These are phyloP conservation scores for Anodontia alba DNA, from an alignment of 2,888 invertebrate species.

Conservation along the genomic window DNA sequence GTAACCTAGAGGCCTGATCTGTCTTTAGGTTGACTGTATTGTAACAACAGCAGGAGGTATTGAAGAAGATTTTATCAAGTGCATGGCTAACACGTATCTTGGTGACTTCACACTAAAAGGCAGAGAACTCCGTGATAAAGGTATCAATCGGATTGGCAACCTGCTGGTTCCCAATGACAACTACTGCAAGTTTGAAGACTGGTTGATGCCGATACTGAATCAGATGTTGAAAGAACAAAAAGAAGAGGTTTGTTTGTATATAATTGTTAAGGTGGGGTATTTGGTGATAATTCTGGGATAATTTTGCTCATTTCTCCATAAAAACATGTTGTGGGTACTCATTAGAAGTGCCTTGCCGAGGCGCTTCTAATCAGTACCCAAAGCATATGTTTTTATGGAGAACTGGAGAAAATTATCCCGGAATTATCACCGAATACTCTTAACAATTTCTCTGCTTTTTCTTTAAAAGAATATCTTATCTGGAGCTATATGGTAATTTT, in stretches of 20 bases:
- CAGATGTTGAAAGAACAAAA: slow-evolving; percentile 95
- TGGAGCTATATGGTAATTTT: no score
- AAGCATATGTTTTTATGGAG: no score
- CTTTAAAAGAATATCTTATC: no score
- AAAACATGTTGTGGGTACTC: no score
- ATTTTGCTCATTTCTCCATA: no score
- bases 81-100: slow-evolving; percentile 96
- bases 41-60: slow-evolving; percentile 99
- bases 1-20: background rate
- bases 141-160: slow-evolving; percentile 96
- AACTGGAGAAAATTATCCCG: no score
- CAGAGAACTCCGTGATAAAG: slow-evolving; percentile 90
- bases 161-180: slow-evolving; percentile 98
- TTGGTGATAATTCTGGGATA: no score
- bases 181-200: slow-evolving; percentile 98
- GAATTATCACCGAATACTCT: no score
- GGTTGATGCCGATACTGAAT: slow-evolving; percentile 97
- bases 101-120: slow-evolving; percentile 96
- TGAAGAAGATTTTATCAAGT: slow-evolving; percentile 99
- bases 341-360: no score
- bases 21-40: slow-evolving; percentile 93
- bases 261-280: no score
- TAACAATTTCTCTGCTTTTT: no score
- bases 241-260: slow-evolving; percentile 85
- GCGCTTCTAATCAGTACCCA: no score